Evolutionary conservation across 2,113 vertebrate species (phyloP).

Genomic region (Diphyllodes magnificus): DNA sequence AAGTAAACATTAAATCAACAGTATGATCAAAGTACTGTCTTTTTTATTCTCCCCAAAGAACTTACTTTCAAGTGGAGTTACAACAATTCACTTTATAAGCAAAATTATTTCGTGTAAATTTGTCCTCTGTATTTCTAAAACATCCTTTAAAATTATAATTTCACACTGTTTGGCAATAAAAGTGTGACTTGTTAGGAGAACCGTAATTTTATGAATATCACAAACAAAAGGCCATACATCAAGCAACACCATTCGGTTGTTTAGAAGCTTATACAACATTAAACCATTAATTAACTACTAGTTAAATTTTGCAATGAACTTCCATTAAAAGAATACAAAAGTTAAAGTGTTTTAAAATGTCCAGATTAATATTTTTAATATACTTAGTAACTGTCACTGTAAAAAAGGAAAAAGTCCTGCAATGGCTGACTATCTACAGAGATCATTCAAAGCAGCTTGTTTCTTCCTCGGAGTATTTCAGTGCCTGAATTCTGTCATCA

Average conservation of each 20-base stretch:
- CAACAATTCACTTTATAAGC: neutral
- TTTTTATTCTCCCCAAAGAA: neutral
- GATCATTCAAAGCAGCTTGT: neutral
- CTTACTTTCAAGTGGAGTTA: neutral
- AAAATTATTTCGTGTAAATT: neutral
- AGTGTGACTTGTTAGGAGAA: neutral
- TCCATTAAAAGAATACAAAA: neutral
- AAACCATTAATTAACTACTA: neutral
- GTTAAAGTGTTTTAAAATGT: neutral
- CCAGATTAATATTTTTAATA: neutral
- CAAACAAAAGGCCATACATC: neutral
- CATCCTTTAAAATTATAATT: neutral
- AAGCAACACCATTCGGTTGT: neutral
- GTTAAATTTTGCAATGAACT: neutral
- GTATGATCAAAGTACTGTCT: neutral
- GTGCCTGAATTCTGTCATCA: neutral
- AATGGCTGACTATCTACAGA: rapidly evolving
- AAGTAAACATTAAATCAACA: neutral
- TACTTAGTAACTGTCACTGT: neutral
- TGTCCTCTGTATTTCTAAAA: neutral
- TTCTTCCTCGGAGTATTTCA: neutral
- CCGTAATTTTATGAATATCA: neutral
- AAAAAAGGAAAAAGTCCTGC: neutral
- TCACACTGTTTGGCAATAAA: neutral
- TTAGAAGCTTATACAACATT: neutral